phyloP scores from a whole-genome alignment of 2,888 invertebrate genomes.

The Limnephilus auricula region DNA sequence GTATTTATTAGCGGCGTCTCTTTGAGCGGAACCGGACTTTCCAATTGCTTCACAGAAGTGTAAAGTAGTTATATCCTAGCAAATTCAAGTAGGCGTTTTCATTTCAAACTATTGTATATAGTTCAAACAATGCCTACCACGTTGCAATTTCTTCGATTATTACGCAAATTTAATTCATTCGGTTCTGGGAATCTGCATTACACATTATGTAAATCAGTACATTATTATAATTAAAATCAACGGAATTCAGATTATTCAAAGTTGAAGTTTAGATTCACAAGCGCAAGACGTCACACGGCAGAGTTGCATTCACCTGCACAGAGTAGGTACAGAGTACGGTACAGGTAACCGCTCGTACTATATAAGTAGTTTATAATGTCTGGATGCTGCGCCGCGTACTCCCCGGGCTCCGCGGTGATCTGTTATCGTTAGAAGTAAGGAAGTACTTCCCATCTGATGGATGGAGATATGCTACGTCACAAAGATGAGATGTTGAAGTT shows the following conservation, averaged over 20 bases:
- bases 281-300: not conserved
- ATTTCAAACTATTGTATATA: no score
- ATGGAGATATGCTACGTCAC: constrained; percentile 24
- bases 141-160: no score
- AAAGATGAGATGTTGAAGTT: not conserved
- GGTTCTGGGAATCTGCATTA: no score
- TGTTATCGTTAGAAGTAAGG: constrained; percentile 46
- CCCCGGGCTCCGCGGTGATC: constrained; percentile 39
- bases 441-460: constrained; percentile 26
- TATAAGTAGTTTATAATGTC: not conserved
- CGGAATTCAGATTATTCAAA: not conserved
- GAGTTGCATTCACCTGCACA: not conserved
- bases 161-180: no score
- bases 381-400: not conserved
- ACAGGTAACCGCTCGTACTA: not conserved
- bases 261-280: not conserved
- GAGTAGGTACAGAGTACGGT: not conserved
- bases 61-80: no score
- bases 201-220: no score
- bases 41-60: no score
- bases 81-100: no score
- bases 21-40: no score
- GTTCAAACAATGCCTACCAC: no score
- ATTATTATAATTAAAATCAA: not conserved
- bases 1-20: no score